Conservation (phyloP, 1,140 invertebrate genomes). For the Trichonephila inaurata region DNA sequence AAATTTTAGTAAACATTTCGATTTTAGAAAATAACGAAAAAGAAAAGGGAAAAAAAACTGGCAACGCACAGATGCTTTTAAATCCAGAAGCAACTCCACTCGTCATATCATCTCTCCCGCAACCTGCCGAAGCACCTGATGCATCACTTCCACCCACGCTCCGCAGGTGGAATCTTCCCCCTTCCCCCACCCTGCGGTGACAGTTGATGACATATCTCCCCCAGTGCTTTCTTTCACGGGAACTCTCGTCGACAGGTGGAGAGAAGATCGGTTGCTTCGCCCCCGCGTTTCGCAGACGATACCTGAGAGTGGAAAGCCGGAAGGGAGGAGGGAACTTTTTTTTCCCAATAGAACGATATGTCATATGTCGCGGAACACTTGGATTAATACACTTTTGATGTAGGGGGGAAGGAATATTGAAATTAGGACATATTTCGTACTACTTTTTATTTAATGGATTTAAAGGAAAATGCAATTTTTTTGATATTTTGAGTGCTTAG, state of each 20-base stretch:
- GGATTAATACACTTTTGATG: constrained; percentile 2
- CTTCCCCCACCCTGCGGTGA: background rate
- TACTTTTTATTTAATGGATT: background rate
- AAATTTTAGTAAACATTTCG: too few relatives aligned
- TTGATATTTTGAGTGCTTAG: background rate
- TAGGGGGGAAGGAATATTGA: background rate
- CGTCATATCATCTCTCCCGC: background rate
- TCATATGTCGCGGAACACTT: background rate
- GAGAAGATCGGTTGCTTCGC: background rate
- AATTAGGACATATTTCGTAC: background rate
- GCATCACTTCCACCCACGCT: constrained; percentile 45
- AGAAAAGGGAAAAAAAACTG: background rate
- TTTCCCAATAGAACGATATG: background rate
- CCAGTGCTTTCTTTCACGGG: background rate
- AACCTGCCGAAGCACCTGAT: background rate
- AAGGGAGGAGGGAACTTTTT: background rate
- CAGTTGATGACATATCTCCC: constrained; percentile 35
- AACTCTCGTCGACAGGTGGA: background rate
- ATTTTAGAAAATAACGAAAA: background rate
- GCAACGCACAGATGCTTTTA: background rate
- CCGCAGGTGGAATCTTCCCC: constrained; percentile 1
- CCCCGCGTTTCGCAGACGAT: constrained; percentile 13
- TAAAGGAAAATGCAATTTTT: background rate
- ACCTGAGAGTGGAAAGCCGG: background rate
- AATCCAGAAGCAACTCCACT: background rate